phyloP scores from a whole-genome alignment of 2,888 invertebrate species.

The Cosmia pyralina region DNA sequence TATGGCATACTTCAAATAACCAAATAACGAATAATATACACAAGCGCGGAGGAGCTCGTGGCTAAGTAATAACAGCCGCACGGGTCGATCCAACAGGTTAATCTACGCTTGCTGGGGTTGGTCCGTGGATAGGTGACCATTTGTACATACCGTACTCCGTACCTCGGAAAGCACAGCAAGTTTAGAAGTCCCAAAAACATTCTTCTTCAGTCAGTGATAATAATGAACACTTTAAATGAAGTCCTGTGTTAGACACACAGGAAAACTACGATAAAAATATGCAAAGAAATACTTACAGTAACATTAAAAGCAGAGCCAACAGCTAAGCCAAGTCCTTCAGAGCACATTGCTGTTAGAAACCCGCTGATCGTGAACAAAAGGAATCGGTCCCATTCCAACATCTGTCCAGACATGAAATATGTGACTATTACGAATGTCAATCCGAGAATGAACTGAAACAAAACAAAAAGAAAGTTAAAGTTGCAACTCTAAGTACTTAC shows the following conservation, averaged over 20 bases:
- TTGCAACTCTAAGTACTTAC: background rate
- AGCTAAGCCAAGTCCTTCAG: slow-evolving; percentile 93
- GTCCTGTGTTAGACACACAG: background rate
- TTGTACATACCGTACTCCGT: too few species aligned
- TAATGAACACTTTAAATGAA: background rate
- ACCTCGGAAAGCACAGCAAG: too few species aligned
- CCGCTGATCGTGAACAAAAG: slow-evolving; percentile 89
- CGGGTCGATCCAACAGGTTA: too few species aligned
- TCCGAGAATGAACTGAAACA: slow-evolving; percentile 86
- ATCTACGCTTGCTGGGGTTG: too few species aligned
- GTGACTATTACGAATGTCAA: slow-evolving; percentile 86
- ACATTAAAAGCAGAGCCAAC: slow-evolving; percentile 91
- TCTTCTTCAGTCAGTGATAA: background rate
- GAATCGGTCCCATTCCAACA: slow-evolving; percentile 92
- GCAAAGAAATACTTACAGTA: slow-evolving; percentile 83
- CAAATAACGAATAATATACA: too few species aligned
- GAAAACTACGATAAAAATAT: background rate
- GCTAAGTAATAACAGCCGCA: too few species aligned
- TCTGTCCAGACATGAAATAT: slow-evolving; percentile 92
- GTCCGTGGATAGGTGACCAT: too few species aligned
- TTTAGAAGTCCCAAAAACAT: too few species aligned
- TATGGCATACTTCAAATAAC: too few species aligned
- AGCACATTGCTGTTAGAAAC: slow-evolving; percentile 91
- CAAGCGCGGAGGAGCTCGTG: too few species aligned
- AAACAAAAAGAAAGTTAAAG: background rate